Evolutionary conservation across 2,888 invertebrate genomes (phyloP), one percentile per base, ranked within the genome.

Genomic region (Tolmerus cingulatus): DNA sequence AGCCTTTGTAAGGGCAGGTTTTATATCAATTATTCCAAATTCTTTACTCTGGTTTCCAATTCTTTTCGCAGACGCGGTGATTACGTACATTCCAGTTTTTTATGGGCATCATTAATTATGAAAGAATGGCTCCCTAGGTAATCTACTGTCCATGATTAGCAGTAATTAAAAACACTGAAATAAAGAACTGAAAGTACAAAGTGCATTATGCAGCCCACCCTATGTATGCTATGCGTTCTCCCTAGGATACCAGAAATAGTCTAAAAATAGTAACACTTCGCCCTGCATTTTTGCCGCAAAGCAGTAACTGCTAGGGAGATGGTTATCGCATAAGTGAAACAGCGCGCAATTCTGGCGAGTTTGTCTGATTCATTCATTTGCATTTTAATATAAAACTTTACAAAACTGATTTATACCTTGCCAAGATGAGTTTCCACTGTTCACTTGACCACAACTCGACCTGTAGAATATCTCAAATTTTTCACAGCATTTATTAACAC

Each of bases 401-500:
- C 0, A 23, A 23, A 66, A 66, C 27, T 23, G 19, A 66, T 66
- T 66, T 66, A 66, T 93, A 94, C 94, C 93, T 92, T 94, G 93
- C 92, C 94, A 94, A 89, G 94, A 94, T 90, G 37, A 9, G 14
- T 34, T 74, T 27, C 94, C 93, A 90, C n/a, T 51, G 7, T 94
- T 93, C 76, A 95, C 94, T 90, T 94, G 93, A 90, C 94, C 94
- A 91, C 97, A 97, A 88, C 93, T 93, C 87, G 93, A 93, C 90
- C 96, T 96, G 66, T 96, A 93, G 91, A 95, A 94, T 87, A 97
- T 92, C 91, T 97, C 96, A 90, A 95, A 94, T 85, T 93, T 92
- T 91, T 95, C 95, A 92, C 97, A 97, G 91, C 97, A 97, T 94
- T 97, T 97, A 91, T 96, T 96, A 89, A 97, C 94, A 90, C 93